Conservation (phyloP, 2,797 vertebrate genomes). For the Amazona ochrocephala region DNA sequence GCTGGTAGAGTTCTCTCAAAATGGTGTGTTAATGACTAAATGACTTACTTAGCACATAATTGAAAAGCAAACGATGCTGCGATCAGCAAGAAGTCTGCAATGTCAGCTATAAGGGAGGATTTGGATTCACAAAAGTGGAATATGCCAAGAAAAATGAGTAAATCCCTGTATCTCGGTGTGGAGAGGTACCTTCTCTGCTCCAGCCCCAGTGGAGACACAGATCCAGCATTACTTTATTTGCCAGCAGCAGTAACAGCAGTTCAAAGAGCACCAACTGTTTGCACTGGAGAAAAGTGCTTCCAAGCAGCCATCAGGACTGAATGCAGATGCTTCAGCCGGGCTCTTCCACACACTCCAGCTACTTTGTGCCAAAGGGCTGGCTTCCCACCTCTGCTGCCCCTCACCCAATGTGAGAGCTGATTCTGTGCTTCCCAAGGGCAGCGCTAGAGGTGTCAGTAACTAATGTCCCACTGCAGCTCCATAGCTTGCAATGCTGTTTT, state of each 20-base stretch:
- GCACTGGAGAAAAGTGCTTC: not conserved
- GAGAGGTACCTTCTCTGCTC: not conserved
- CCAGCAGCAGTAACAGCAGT: not conserved
- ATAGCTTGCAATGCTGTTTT: not conserved
- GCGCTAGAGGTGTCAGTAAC: not conserved
- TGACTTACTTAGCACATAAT: constrained; percentile 51
- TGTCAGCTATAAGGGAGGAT: not conserved
- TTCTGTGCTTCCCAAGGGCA: not conserved
- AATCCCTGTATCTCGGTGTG: not conserved
- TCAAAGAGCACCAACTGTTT: not conserved
- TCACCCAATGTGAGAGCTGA: fast-evolving
- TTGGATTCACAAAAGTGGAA: not conserved
- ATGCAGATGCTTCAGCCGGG: not conserved
- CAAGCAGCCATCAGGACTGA: not conserved
- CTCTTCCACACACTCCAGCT: not conserved
- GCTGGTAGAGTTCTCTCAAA: not conserved
- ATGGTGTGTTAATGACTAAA: not conserved
- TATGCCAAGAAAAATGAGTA: not conserved
- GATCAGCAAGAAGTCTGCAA: not conserved
- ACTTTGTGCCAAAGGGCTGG: not conserved
- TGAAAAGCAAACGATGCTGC: not conserved
- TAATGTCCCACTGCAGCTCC: not conserved
- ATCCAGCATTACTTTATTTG: not conserved
- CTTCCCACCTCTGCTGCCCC: not conserved
- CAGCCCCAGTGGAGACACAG: not conserved